A percentile compares a stretch with the other conserved stretches of the same genome.
These are phyloP conservation scores for Drosophila silvestris DNA, from an alignment of 2,888 invertebrate species.

Conservation along the genomic window DNA sequence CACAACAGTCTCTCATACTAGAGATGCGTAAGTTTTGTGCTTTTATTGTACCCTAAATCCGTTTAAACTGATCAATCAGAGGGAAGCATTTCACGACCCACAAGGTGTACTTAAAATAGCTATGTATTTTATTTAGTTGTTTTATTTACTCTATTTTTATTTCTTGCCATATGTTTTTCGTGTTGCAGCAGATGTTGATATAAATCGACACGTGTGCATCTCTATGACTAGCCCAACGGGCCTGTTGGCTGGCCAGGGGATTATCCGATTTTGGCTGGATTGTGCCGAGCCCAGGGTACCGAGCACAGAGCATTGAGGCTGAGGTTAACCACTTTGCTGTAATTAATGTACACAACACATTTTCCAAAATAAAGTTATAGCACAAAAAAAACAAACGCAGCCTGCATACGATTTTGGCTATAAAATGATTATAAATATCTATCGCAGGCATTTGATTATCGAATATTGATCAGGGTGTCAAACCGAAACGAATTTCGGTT, in stretches of 20 bases:
- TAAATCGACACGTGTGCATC: conserved; percentile 7
- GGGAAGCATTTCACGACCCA: background rate
- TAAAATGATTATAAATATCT: background rate
- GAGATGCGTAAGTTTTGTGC: background rate
- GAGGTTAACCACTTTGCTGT: conserved; percentile 39
- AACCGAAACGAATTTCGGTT: background rate
- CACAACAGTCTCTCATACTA: conserved; percentile 12
- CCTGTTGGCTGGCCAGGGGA: conserved; percentile 29
- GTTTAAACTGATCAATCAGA: background rate
- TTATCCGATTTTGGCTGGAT: conserved; percentile 43
- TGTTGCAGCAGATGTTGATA: background rate
- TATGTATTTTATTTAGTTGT: background rate
- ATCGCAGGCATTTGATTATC: background rate
- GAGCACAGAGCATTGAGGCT: background rate
- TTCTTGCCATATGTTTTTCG: background rate
- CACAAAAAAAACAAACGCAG: background rate
- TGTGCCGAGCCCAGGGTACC: background rate
- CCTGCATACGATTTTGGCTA: background rate
- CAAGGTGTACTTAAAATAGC: background rate
- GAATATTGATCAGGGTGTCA: background rate
- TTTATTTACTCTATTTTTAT: background rate
- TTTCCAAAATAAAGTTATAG: conserved; percentile 30
- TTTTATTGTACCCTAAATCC: background rate
- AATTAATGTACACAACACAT: conserved; percentile 51
- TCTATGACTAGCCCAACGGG: conserved; percentile 3